Evolutionary conservation across 1,140 invertebrate species (phyloP).

Genomic region (Dicyema japonicum): DNA sequence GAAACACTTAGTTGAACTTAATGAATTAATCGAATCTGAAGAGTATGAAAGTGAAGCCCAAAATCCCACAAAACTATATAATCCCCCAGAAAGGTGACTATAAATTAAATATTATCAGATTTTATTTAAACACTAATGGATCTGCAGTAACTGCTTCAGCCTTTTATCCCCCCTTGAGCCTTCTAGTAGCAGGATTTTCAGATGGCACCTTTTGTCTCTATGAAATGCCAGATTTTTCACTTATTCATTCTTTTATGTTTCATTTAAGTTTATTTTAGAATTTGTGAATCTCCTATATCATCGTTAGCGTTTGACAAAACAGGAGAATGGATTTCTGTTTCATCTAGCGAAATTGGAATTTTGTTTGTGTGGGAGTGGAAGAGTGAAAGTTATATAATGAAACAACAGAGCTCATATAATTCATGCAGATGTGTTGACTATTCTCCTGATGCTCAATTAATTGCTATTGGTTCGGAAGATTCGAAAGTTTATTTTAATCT

Average conservation of each 20-base stretch:
- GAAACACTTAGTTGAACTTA: too few species aligned
- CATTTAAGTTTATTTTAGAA: constrained; percentile 7
- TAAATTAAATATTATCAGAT: too few species aligned
- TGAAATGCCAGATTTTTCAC: constrained; percentile 55
- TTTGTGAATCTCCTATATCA: constrained; percentile 34
- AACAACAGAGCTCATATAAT: constrained; percentile 59
- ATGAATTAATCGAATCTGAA: too few species aligned
- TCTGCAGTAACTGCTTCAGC: too few species aligned
- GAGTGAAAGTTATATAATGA: constrained; percentile 83
- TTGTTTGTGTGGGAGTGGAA: constrained; percentile 94
- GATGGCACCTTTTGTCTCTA: constrained; percentile 54
- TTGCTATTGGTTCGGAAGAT: constrained; percentile 67
- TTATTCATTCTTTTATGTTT: constrained; percentile 50
- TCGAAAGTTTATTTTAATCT: constrained; percentile 31
- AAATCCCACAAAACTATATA: too few species aligned
- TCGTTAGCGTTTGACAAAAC: constrained; percentile 42
- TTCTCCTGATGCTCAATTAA: constrained; percentile 52
- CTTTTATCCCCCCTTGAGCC: too few species aligned
- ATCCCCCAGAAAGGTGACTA: too few species aligned
- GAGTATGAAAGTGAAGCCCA: too few species aligned
- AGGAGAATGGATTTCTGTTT: constrained; percentile 65
- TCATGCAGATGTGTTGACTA: constrained; percentile 47
- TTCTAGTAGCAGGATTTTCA: constrained; percentile 44
- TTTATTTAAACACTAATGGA: too few species aligned
- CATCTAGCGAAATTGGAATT: constrained; percentile 46